Evolutionary conservation across 2,888 invertebrate species (phyloP), one percentile per base, ranked within the genome.

Genomic region (Gibbula magus): DNA sequence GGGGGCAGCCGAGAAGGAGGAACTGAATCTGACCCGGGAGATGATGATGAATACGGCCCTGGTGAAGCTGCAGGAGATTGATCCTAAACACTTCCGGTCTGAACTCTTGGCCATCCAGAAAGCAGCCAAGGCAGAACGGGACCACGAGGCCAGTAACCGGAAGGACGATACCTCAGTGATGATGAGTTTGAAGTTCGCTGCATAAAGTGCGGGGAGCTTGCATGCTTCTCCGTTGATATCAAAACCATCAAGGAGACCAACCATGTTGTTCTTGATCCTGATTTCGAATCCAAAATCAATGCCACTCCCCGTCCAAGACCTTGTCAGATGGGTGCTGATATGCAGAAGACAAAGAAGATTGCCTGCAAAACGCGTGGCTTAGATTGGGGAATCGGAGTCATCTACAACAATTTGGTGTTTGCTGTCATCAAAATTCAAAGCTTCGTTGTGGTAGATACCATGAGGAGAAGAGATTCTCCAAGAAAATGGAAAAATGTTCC

Each of bases 41-140:
- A 80, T 84, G n/a, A 88, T 92, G 87, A 92, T 92, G 91, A 82
- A 88, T 5, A 83, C 87, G 32, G 90, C 90, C 16, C 86, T 91
- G n/a, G 81, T 82, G 22, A 73, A 86, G 32, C 79, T 89, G 18
- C 86, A 86, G 81, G 77, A 53, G 8, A 29, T 54, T 0, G 79
- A 82, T 77, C 84, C 82, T 74, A 75, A 75, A 18, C 78, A 32
- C 22, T 87, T 88, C 54, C 77, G 73, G 13, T 29, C 82, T 7
- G 81, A 83, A 16, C 77, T 87, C 7, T 32, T 81, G 10, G 74
- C 75, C 16, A 77, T 86, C n/a, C 89, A 89, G 79, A 83, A 82
- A 20, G 84, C 86, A 10, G 85, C 85, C 0, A 86, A 89, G 39
- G 32, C 85, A 8, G 86, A 85, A 25, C 80, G 87, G 10, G 85